Evolutionary conservation across 2,888 invertebrate genomes (phyloP).

Genomic region (Cylindroiulus punctatus): DNA sequence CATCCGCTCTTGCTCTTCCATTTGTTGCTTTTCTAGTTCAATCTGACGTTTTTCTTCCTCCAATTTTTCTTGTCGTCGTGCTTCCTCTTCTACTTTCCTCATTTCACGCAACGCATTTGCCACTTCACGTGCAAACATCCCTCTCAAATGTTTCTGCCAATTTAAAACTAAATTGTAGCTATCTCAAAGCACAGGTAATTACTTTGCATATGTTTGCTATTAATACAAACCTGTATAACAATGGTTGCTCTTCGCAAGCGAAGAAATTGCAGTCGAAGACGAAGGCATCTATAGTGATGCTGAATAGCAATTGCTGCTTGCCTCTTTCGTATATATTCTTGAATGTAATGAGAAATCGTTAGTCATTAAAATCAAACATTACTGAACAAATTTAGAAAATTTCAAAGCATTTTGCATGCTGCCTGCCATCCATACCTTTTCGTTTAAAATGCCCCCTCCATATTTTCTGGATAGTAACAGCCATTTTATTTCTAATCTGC

Average conservation of each 20-base stretch:
- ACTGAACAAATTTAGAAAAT: neutral
- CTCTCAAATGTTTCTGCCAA: constrained; percentile 74
- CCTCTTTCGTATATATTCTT: constrained; percentile 75
- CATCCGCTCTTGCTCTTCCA: constrained; percentile 67
- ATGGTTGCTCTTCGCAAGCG: constrained; percentile 83
- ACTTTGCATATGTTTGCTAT: neutral
- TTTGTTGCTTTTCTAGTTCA: constrained; percentile 60
- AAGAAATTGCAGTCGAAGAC: constrained; percentile 81
- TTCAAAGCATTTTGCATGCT: neutral
- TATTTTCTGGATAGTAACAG: constrained; percentile 78
- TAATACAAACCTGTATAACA: constrained; percentile 75
- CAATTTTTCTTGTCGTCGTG: constrained; percentile 61
- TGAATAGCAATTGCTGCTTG: constrained; percentile 80
- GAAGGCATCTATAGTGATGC: constrained; percentile 87
- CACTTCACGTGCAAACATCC: constrained; percentile 88
- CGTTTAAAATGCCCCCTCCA: constrained; percentile 76
- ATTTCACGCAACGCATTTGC: constrained; percentile 87
- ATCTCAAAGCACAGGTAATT: neutral
- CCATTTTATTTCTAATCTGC: constrained; percentile 75
- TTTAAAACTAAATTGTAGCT: constrained; percentile 6
- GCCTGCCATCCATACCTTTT: constrained; percentile 67
- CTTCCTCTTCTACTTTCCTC: constrained; percentile 64
- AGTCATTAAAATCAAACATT: neutral
- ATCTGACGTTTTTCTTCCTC: constrained; percentile 61
- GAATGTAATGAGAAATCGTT: constrained; percentile 52